Conservation (phyloP, 1,140 invertebrate genomes). For the Cherax quadricarinatus region DNA sequence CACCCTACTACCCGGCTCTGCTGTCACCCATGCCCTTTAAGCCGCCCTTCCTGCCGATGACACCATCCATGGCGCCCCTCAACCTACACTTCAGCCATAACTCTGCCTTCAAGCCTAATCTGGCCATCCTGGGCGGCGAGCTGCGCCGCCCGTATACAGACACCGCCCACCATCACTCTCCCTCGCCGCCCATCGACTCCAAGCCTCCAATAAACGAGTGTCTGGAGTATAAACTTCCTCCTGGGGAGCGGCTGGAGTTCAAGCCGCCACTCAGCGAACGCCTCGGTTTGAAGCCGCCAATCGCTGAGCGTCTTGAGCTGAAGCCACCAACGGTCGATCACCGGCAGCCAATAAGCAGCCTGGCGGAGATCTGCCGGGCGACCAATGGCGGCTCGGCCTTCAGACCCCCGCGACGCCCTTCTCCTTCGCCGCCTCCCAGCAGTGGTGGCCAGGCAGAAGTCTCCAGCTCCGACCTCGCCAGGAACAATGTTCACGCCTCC, state of each 20-base stretch:
- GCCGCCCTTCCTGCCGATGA: conserved; percentile 68
- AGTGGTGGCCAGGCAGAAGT: conserved; percentile 74
- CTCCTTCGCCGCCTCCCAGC: conserved; percentile 40
- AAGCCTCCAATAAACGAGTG: conserved; percentile 59
- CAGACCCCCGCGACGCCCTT: conserved; percentile 61
- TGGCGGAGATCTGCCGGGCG: conserved; percentile 29
- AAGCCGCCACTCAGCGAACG: conserved; percentile 52
- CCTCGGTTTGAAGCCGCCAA: conserved; percentile 36
- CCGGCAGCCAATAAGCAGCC: conserved; percentile 46
- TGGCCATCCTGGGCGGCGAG: conserved; percentile 70
- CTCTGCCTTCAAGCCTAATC: conserved; percentile 74
- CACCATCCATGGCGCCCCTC: conserved; percentile 73
- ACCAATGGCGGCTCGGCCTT: conserved; percentile 72
- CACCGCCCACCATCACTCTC: conserved; percentile 76
- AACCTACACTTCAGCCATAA: conserved; percentile 72
- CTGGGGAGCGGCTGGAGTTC: conserved; percentile 22
- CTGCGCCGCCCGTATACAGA: conserved; percentile 59
- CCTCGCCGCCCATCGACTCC: conserved; percentile 62
- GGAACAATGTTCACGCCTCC: conserved; percentile 36
- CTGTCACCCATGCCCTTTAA: conserved; percentile 73
- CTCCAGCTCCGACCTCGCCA: conserved; percentile 65
- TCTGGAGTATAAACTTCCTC: conserved; percentile 22
- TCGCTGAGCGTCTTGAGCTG: conserved; percentile 42
- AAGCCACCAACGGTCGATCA: conserved; percentile 43
- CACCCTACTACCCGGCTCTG: conserved; percentile 74